Conservation (phyloP, 2,797 vertebrate species). For the Peromyscus melanophrys region DNA sequence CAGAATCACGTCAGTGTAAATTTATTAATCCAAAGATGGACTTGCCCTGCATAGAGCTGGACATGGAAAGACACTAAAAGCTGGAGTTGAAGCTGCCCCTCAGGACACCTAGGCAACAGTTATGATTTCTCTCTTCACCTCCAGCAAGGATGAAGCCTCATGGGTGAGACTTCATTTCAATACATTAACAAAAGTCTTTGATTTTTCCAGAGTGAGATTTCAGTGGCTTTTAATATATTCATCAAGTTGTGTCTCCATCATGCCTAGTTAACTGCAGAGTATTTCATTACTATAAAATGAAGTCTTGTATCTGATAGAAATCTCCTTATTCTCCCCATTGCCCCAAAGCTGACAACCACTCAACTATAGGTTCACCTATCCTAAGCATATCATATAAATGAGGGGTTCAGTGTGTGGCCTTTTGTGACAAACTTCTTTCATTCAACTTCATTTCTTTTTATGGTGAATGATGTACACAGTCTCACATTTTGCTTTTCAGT, state of each 20-base stretch:
- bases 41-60: neutral
- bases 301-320: neutral
- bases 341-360: neutral
- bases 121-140: neutral
- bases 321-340: too few relatives aligned
- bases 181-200: neutral
- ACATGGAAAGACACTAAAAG: accelerated
- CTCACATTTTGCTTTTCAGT: neutral
- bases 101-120: too few relatives aligned
- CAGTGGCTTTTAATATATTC: neutral
- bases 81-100: too few relatives aligned
- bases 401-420: neutral
- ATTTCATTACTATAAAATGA: neutral
- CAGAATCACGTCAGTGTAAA: neutral
- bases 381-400: neutral
- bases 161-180: neutral
- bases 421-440: neutral
- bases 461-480: neutral
- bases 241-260: neutral
- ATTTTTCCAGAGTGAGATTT: neutral
- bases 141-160: neutral
- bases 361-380: neutral
- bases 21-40: neutral
- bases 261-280: neutral
- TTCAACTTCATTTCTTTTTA: neutral